Base-by-base conservation (phyloP, 2,888 invertebrate genomes). In the Anagyrus pseudococci region DNA sequence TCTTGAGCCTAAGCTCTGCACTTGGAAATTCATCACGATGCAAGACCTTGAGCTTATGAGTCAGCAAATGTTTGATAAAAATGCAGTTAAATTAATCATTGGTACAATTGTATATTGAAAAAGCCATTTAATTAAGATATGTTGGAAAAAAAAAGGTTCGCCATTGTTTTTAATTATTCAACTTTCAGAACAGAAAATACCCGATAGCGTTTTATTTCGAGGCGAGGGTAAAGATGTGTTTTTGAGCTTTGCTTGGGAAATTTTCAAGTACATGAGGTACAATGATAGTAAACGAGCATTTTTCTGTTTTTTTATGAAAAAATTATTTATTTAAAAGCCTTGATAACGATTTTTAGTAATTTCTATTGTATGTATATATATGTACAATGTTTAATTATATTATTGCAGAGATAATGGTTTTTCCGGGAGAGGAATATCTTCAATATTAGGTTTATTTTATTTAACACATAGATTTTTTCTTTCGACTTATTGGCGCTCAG, bases 221-320 rank as follows among this genome's bases (percentile, higher is more conserved):
- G 68, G 57, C 43, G 59, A 56, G 10, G 55, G 64, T 43, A 67
- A 40, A 66, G 46, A 68, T 20, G 62, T 74, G 62, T 70, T 75
- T 64, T 53, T 70, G 22, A 67, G 67, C 55, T 57, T 76, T 23
- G 62, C 70, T 40, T 77, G 74, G 73, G 70, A 76, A 65, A 70
- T 73, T 65, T 72, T 78, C 29, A 70, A 67, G 63, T 72, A 74
- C 29, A 55, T 70, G 41, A 74, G 75, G 77, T 77, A 75, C 40
- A 29, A 26, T 59, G 22, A 15, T 41, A 37, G 37, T 53, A 56
- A 46, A 44, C 43, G 17, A 20, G 17, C 20, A 33, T 17, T 6
- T 48, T 44, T 50, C 19, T 43, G 10, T 61, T 44, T 13, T 1
- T 50, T 49, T 41, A 23, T 58, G 7, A 37, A 63, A 50, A 61